Conservation (phyloP, 2,113 vertebrate species). For the Herpailurus yagouaroundi region DNA sequence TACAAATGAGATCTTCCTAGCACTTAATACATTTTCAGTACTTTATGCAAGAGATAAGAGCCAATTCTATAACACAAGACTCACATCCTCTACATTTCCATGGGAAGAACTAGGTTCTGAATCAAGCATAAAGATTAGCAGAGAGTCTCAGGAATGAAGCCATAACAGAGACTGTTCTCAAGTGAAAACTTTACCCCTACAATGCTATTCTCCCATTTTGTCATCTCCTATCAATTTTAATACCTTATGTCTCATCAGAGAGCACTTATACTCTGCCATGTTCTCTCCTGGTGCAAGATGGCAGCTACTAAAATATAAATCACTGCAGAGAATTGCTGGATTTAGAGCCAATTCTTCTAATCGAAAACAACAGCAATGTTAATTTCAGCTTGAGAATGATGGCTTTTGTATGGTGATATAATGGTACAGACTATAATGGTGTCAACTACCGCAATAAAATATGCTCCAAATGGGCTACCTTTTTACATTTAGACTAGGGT, state of each 20-base stretch:
- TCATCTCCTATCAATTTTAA: conserved; percentile 64
- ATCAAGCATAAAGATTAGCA: conserved; percentile 13
- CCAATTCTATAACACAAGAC: not conserved
- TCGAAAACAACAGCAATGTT: conserved; percentile 71
- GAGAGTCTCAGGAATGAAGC: conserved; percentile 14
- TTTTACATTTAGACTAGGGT: conserved; percentile 70
- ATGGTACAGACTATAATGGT: conserved; percentile 63
- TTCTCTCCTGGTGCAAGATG: conserved; percentile 68
- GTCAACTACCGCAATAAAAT: conserved; percentile 73
- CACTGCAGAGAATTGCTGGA: conserved; percentile 67
- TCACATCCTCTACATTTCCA: conserved; percentile 31
- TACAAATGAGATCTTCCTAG: not conserved
- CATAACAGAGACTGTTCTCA: not conserved
- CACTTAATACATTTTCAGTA: conserved; percentile 20
- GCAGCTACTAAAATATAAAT: conserved; percentile 72
- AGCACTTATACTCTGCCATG: conserved; percentile 36
- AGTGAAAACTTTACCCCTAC: conserved; percentile 9
- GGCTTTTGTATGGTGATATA: conserved; percentile 75
- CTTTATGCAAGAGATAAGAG: conserved; percentile 4
- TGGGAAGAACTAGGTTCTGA: conserved; percentile 42
- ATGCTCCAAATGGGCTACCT: conserved; percentile 64
- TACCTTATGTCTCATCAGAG: conserved; percentile 71
- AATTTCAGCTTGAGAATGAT: conserved; percentile 74
- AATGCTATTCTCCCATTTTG: conserved; percentile 23
- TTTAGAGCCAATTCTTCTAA: conserved; percentile 76